A percentile compares a stretch with the other conserved stretches of the same genome.
These are phyloP conservation scores for Antidorcas marsupialis DNA, from an alignment of 2,113 vertebrate genomes.

Conservation along the genomic window DNA sequence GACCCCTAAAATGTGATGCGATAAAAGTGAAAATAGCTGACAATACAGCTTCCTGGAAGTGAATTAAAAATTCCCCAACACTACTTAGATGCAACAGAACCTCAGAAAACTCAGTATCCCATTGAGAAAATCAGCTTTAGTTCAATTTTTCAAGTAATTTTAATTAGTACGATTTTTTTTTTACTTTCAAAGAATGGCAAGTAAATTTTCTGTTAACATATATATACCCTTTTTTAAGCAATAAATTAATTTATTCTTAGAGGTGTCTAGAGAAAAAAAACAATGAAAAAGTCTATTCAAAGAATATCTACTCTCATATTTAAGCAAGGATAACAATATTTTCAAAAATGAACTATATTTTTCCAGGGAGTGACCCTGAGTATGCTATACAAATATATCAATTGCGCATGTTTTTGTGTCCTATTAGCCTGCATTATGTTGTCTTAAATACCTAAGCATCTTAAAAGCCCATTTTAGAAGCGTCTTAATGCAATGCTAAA, in stretches of 20 bases:
- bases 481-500: not conserved
- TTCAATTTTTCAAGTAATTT: not conserved
- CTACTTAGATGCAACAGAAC: not conserved
- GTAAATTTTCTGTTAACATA: not conserved
- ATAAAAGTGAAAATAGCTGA: not conserved
- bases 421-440: not conserved
- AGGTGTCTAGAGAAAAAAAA: conserved; percentile 15
- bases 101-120: not conserved
- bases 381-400: not conserved
- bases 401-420: not conserved
- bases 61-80: not conserved
- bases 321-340: not conserved
- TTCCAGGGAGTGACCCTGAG: not conserved
- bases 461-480: conserved; percentile 17
- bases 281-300: not conserved
- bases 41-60: not conserved
- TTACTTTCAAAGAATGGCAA: not conserved
- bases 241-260: not conserved
- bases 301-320: conserved; percentile 25
- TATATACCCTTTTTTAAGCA: not conserved
- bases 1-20: not conserved
- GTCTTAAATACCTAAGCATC: not conserved
- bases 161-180: not conserved
- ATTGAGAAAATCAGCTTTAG: not conserved
- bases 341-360: not conserved